Conservation (phyloP, 2,888 invertebrate species). For the Chirona hameri region DNA sequence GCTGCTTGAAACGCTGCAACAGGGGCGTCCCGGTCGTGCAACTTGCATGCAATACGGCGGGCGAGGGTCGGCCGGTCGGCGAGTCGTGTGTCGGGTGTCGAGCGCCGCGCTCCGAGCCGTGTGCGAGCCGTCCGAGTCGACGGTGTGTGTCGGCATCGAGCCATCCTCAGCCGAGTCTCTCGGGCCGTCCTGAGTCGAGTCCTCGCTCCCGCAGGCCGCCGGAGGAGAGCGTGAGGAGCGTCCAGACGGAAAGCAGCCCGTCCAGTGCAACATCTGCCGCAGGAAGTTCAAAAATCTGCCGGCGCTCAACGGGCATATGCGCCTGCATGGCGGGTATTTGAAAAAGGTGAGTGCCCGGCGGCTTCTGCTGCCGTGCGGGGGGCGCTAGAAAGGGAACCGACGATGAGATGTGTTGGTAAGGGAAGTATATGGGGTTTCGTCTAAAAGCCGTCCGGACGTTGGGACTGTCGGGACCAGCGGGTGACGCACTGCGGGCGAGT, state of each 20-base stretch:
- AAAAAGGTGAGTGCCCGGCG: slow-evolving; percentile 62
- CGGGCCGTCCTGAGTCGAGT: not conserved
- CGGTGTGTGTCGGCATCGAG: not conserved
- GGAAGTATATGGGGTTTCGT: no score
- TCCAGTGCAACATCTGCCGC: slow-evolving; percentile 92
- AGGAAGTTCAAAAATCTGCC: slow-evolving; percentile 96
- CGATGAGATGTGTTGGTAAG: no score
- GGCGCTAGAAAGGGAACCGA: not conserved
- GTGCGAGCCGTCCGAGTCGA: not conserved
- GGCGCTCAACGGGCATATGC: slow-evolving; percentile 96
- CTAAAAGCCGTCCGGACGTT: not conserved
- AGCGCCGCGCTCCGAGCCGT: not conserved
- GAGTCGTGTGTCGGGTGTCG: not conserved
- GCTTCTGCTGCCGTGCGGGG: not conserved
- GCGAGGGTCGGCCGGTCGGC: slow-evolving; percentile 3
- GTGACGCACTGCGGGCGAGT: not conserved
- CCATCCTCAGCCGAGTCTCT: not conserved
- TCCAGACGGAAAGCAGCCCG: slow-evolving; percentile 54
- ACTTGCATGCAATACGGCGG: slow-evolving; percentile 27
- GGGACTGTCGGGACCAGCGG: not conserved
- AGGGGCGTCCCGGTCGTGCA: slow-evolving; percentile 29
- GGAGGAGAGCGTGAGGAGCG: slow-evolving; percentile 23
- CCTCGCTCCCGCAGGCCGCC: not conserved
- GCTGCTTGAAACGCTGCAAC: slow-evolving; percentile 27
- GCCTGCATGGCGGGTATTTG: slow-evolving; percentile 94